A percentile compares a stretch with the other conserved stretches of the same genome.
These are phyloP conservation scores for Drosophila siamana DNA, from an alignment of 2,888 invertebrate species.

Conservation along the genomic window DNA sequence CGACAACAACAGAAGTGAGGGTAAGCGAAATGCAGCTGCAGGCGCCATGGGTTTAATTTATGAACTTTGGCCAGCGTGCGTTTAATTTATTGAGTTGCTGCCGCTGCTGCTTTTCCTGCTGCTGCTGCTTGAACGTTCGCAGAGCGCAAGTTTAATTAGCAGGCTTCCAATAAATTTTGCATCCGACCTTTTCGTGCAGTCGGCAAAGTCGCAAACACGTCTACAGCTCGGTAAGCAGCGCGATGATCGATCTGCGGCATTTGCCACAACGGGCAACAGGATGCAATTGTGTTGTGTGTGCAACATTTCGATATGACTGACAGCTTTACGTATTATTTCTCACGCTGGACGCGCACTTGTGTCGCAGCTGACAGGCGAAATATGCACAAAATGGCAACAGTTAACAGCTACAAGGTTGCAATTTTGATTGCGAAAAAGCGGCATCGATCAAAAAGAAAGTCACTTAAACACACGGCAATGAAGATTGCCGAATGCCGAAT, in stretches of 20 bases:
- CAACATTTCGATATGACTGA: conserved; percentile 25
- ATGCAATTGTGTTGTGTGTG: conserved; percentile 10
- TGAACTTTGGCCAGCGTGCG: conserved; percentile 46
- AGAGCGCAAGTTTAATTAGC: conserved; percentile 42
- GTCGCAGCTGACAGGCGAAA: conserved; percentile 5
- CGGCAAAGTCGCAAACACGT: neutral
- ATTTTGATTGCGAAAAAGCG: neutral
- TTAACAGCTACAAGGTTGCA: neutral
- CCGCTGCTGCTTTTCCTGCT: conserved; percentile 11
- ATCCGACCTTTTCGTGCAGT: neutral
- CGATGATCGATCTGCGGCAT: conserved; percentile 38
- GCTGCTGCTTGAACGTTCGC: conserved; percentile 6
- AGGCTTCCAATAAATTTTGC: conserved; percentile 26
- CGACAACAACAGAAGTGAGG: conserved; percentile 23
- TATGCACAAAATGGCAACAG: neutral
- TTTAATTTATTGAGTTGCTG: conserved; percentile 52
- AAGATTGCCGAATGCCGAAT: no score
- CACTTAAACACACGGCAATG: neutral
- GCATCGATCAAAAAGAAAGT: conserved; percentile 26
- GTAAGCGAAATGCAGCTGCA: conserved; percentile 17
- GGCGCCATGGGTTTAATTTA: conserved; percentile 44
- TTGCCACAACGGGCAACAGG: neutral
- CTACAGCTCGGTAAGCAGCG: neutral
- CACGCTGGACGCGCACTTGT: conserved; percentile 1
- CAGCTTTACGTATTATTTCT: conserved; percentile 22